Evolutionary conservation across 2,888 invertebrate species (phyloP).

Genomic region (Aromia moschata): DNA sequence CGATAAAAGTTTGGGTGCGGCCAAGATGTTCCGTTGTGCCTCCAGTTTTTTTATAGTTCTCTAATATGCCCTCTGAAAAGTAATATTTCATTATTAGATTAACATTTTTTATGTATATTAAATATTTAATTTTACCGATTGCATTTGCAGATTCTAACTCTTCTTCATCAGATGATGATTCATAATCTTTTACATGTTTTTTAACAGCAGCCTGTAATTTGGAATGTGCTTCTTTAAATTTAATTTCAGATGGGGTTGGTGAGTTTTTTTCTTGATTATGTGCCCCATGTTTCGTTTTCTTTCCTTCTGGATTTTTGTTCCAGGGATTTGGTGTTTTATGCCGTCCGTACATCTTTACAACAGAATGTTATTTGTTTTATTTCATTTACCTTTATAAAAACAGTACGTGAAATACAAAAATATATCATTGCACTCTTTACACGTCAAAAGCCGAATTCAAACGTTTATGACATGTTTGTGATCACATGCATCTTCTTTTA

Average conservation of each 20-base stretch:
- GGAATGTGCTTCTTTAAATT: conserved; percentile 64
- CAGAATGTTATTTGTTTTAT: neutral
- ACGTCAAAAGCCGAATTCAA: too few species aligned
- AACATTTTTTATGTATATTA: conserved; percentile 4
- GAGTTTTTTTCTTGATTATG: conserved; percentile 30
- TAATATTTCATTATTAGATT: conserved; percentile 1
- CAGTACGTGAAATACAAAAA: too few species aligned
- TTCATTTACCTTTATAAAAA: neutral
- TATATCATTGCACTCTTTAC: too few species aligned
- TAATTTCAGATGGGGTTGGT: conserved; percentile 50
- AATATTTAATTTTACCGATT: conserved; percentile 58
- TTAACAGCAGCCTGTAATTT: conserved; percentile 65
- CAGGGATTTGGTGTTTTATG: conserved; percentile 47
- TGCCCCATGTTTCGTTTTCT: conserved; percentile 32
- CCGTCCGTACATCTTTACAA: conserved; percentile 40
- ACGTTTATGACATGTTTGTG: too few species aligned
- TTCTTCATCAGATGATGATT: conserved; percentile 67
- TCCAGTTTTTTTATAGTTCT: conserved; percentile 62
- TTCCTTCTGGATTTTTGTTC: conserved; percentile 44
- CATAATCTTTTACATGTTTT: conserved; percentile 63
- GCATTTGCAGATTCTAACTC: conserved; percentile 64
- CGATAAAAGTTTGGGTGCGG: conserved; percentile 76
- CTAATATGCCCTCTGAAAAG: conserved; percentile 63
- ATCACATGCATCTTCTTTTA: too few species aligned
- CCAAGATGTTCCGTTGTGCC: conserved; percentile 63